phyloP scores from a whole-genome alignment of 2,888 invertebrate genomes.

The Cryptophagus acutangulus region DNA sequence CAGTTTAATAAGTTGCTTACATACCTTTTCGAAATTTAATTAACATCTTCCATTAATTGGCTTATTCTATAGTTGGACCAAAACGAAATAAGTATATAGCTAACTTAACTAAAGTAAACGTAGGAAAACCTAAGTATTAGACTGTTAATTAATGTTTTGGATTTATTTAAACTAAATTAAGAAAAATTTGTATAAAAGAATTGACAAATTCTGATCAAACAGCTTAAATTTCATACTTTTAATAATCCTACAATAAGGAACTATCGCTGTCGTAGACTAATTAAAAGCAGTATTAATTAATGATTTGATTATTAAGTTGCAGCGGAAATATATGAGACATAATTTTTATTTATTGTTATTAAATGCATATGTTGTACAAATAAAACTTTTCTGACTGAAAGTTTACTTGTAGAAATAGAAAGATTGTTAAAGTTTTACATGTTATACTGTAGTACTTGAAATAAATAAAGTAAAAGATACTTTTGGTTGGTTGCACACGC shows the following conservation, averaged over 20 bases:
- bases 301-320: background rate
- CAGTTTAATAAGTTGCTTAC: too few relatives aligned
- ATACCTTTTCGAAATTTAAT: too few relatives aligned
- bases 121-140: too few relatives aligned
- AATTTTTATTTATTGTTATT: constrained; percentile 3
- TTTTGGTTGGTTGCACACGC: too few relatives aligned
- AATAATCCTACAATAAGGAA: constrained; percentile 9
- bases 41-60: background rate
- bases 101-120: too few relatives aligned
- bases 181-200: too few relatives aligned
- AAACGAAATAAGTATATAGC: background rate
- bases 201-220: too few relatives aligned
- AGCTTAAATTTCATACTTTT: constrained; percentile 10
- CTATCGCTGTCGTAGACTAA: background rate
- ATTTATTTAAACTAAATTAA: too few relatives aligned
- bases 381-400: constrained; percentile 31
- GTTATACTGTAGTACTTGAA: constrained; percentile 36
- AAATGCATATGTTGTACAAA: constrained; percentile 23
- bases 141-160: too few relatives aligned
- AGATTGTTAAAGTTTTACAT: constrained; percentile 39
- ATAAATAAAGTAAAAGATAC: too few relatives aligned
- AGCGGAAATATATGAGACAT: background rate
- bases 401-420: constrained; percentile 27
- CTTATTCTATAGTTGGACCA: constrained; percentile 11
- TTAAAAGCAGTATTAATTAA: background rate